These are phyloP conservation scores for Leucania comma DNA, from an alignment of 2,888 invertebrate genomes.

Conservation along the genomic window DNA sequence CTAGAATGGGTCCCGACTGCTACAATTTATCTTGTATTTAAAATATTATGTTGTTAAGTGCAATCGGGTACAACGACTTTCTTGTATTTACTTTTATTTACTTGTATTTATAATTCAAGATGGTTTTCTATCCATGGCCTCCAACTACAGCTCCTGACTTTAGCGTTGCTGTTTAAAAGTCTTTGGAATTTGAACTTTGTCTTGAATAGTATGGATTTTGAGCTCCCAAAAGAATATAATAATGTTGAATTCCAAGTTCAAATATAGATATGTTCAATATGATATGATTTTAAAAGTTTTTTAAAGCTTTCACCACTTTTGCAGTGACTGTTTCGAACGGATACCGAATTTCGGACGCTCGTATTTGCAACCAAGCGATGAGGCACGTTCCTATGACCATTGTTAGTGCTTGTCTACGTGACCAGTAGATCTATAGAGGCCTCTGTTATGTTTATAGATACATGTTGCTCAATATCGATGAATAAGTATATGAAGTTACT, in stretches of 20 bases:
- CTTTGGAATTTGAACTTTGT: neutral
- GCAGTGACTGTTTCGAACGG: slow-evolving; percentile 1
- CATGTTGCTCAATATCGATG: slow-evolving; percentile 3
- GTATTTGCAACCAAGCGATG: slow-evolving; percentile 21
- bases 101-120: no score
- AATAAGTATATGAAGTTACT: slow-evolving; percentile 6
- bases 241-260: neutral
- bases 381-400: slow-evolving; percentile 41
- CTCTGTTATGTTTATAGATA: slow-evolving; percentile 7
- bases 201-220: neutral
- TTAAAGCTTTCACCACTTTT: neutral
- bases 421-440: slow-evolving; percentile 20
- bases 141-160: neutral
- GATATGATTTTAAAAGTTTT: neutral
- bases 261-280: neutral
- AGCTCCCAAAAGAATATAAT: neutral
- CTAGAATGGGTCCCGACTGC: no score
- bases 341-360: slow-evolving; percentile 13
- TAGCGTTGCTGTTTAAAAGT: neutral
- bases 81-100: no score
- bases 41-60: no score
- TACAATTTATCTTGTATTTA: no score
- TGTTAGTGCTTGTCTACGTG: slow-evolving; percentile 52
- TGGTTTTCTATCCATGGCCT: neutral
- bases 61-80: no score